A percentile compares a stretch with the other conserved stretches of the same genome.
phyloP scores from a whole-genome alignment of 1,140 invertebrate genomes.

The Euura lappo region DNA sequence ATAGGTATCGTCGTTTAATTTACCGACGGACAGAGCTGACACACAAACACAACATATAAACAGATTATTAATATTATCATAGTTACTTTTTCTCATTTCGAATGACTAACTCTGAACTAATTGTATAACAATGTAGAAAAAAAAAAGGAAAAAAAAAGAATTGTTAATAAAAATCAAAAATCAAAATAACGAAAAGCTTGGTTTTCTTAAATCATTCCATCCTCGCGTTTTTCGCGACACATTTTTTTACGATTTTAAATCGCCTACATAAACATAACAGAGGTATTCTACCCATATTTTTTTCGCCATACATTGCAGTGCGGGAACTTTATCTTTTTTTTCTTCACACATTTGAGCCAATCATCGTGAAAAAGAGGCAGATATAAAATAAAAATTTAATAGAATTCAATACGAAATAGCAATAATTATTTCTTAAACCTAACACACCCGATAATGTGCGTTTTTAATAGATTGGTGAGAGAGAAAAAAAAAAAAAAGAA shows the following conservation, averaged over 20 bases:
- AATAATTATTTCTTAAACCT: conserved; percentile 5
- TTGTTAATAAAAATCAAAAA: neutral
- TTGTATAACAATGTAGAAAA: neutral
- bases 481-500: conserved; percentile 32
- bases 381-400: neutral
- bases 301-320: no score
- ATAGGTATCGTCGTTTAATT: neutral
- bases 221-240: no score
- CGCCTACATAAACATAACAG: no score
- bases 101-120: no score
- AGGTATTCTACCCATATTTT: no score
- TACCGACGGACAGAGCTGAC: neutral
- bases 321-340: no score
- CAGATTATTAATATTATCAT: neutral
- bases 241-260: no score
- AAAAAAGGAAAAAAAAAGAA: neutral
- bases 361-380: neutral
- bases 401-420: neutral
- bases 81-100: no score
- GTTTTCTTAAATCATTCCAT: no score
- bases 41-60: neutral
- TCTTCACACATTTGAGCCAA: no score
- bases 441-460: neutral
- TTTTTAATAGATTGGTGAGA: neutral
- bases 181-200: neutral